These are phyloP conservation scores for Takifugu rubripes DNA, from an alignment of 2,797 vertebrate species.

Conservation along the genomic window DNA sequence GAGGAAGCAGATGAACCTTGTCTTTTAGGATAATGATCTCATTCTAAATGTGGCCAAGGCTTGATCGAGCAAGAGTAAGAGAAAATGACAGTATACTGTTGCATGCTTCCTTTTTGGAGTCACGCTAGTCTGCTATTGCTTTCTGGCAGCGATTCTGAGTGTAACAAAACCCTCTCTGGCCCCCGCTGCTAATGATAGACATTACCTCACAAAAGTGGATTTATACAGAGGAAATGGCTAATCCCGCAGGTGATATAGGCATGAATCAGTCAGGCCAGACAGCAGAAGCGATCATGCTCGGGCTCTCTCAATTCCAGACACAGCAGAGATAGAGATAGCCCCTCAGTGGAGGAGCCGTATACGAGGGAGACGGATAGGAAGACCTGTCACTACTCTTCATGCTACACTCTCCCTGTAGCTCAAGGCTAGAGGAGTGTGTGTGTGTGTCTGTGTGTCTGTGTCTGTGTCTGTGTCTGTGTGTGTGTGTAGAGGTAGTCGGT, in stretches of 20 bases:
- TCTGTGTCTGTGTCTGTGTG: not conserved
- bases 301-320: constrained; percentile 31
- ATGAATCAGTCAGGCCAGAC: constrained; percentile 60
- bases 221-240: constrained; percentile 66
- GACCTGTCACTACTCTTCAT: constrained; percentile 48
- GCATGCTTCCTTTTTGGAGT: constrained; percentile 44
- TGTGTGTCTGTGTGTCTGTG: constrained; percentile 4
- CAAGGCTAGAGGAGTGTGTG: constrained; percentile 22
- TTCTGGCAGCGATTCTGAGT: constrained; percentile 41
- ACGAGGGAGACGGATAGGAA: constrained; percentile 27
- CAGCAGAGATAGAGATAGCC: constrained; percentile 25
- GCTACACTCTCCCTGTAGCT: constrained; percentile 31
- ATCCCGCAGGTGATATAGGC: constrained; percentile 67
- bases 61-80: constrained; percentile 15
- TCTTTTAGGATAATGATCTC: constrained; percentile 34
- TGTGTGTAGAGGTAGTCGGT: constrained; percentile 1
- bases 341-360: constrained; percentile 14
- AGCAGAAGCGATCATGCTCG: constrained; percentile 47
- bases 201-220: constrained; percentile 71
- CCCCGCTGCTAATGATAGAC: constrained; percentile 62
- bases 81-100: constrained; percentile 31
- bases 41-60: constrained; percentile 24
- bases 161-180: constrained; percentile 44
- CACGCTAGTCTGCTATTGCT: constrained; percentile 34
- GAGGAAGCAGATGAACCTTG: constrained; percentile 25